phyloP scores from a whole-genome alignment of 1,140 invertebrate species.

The Hylaeus anthracinus region DNA sequence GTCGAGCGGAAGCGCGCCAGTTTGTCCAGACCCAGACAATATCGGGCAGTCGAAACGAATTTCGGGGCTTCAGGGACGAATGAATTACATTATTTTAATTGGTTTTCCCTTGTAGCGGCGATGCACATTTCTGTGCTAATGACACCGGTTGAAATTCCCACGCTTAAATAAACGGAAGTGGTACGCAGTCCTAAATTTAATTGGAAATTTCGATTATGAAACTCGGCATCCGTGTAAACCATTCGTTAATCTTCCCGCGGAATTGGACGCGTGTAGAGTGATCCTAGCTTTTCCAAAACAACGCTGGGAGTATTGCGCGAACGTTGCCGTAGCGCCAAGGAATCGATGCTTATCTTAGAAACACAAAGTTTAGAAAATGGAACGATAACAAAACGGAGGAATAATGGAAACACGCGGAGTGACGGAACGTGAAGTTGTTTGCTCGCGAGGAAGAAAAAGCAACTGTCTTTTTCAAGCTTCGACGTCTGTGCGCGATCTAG shows the following conservation, averaged over 20 bases:
- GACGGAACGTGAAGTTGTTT: neutral
- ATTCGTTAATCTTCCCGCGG: constrained; percentile 17
- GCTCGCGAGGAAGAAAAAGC: neutral
- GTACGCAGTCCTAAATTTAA: constrained; percentile 26
- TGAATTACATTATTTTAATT: constrained; percentile 54
- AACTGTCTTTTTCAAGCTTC: too few relatives aligned
- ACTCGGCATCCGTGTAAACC: constrained; percentile 18
- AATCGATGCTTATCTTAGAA: too few relatives aligned
- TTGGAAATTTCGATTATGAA: constrained; percentile 34
- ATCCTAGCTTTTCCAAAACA: too few relatives aligned
- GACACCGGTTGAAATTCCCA: constrained; percentile 22
- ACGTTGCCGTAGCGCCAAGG: neutral
- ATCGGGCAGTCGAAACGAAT: constrained; percentile 13
- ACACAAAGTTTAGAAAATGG: neutral
- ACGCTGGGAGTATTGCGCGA: neutral
- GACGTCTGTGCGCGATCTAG: too few relatives aligned
- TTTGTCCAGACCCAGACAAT: neutral
- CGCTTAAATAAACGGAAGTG: constrained; percentile 17
- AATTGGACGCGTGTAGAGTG: neutral
- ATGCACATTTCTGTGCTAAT: constrained; percentile 6
- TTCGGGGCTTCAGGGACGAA: constrained; percentile 11
- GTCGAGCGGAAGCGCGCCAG: neutral
- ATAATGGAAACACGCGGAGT: neutral
- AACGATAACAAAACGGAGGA: neutral
- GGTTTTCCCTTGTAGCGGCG: constrained; percentile 5